Percentiles rank a stretch among this genome's conserved stretches.
Evolutionary conservation across 2,113 vertebrate genomes (phyloP).

Genomic region (Burhinus oedicnemus): DNA sequence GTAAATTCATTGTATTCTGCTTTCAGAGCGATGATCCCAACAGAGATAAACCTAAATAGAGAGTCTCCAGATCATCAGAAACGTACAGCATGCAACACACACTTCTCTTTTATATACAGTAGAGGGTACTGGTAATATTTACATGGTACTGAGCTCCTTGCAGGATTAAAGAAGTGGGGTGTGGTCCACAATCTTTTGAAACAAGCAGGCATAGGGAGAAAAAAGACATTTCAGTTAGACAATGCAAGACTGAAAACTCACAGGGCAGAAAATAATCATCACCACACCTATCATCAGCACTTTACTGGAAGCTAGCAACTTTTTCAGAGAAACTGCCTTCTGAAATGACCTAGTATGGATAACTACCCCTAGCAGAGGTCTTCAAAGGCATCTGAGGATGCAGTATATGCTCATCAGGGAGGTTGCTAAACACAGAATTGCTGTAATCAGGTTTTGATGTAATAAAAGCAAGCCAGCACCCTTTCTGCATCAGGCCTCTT

Average conservation of each 20-base stretch:
- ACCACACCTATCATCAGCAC: neutral
- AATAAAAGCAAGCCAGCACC: neutral
- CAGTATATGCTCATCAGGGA: neutral
- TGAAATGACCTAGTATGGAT: neutral
- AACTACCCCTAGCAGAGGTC: neutral
- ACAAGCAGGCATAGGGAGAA: neutral
- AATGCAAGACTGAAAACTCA: neutral
- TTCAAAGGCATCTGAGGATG: slow-evolving; percentile 1
- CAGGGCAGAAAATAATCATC: neutral
- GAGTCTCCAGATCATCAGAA: neutral
- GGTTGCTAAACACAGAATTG: neutral
- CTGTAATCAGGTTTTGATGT: neutral
- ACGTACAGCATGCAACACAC: neutral
- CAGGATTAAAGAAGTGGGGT: neutral
- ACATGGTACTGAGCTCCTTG: neutral
- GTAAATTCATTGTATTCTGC: neutral
- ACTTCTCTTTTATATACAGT: neutral
- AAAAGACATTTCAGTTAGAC: neutral
- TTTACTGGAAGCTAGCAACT: neutral
- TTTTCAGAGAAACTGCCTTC: neutral
- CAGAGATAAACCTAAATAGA: neutral
- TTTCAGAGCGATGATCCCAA: neutral
- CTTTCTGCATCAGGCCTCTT: neutral
- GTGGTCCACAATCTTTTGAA: neutral
- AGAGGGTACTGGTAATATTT: neutral